These are phyloP conservation scores for Drosophila kambysellisi DNA, from an alignment of 2,888 invertebrate genomes.

Conservation along the genomic window DNA sequence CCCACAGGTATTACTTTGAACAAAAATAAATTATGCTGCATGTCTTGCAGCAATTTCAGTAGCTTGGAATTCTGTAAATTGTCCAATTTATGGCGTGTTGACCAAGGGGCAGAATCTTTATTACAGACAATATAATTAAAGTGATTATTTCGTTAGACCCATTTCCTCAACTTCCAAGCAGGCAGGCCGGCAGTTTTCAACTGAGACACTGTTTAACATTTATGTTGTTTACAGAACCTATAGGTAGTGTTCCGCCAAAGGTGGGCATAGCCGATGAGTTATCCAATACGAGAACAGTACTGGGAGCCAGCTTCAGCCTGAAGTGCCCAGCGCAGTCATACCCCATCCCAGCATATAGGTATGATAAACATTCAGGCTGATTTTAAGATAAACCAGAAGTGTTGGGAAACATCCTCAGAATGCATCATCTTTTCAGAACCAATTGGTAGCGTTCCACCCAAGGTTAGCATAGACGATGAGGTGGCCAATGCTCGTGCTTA, in stretches of 20 bases:
- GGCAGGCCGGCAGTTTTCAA: slow-evolving; percentile 57
- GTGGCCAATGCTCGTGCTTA: slow-evolving; percentile 75
- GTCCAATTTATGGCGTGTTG: slow-evolving; percentile 41
- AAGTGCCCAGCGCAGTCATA: slow-evolving; percentile 91
- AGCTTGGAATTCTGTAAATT: slow-evolving; percentile 47
- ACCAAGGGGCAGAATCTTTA: slow-evolving; percentile 5
- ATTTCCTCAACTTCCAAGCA: slow-evolving; percentile 27
- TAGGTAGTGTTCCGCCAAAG: slow-evolving; percentile 88
- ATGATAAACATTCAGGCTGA: slow-evolving; percentile 76
- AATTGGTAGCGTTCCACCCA: slow-evolving; percentile 87
- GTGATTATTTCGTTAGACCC: slow-evolving; percentile 51
- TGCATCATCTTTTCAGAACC: slow-evolving; percentile 83
- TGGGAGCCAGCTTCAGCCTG: slow-evolving; percentile 86
- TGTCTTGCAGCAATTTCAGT: slow-evolving; percentile 31
- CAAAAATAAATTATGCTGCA: slow-evolving; percentile 26
- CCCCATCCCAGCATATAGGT: slow-evolving; percentile 91
- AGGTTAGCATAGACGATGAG: slow-evolving; percentile 87
- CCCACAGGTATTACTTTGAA: slow-evolving; percentile 88
- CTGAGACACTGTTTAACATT: slow-evolving; percentile 9
- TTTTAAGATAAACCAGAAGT: background rate
- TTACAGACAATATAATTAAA: slow-evolving; percentile 43
- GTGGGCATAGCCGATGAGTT: slow-evolving; percentile 86
- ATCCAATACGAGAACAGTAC: slow-evolving; percentile 71
- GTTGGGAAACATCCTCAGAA: background rate
- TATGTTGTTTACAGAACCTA: slow-evolving; percentile 84